Base-by-base conservation (phyloP, 2,113 vertebrate species). In the Mastomys coucha region DNA sequence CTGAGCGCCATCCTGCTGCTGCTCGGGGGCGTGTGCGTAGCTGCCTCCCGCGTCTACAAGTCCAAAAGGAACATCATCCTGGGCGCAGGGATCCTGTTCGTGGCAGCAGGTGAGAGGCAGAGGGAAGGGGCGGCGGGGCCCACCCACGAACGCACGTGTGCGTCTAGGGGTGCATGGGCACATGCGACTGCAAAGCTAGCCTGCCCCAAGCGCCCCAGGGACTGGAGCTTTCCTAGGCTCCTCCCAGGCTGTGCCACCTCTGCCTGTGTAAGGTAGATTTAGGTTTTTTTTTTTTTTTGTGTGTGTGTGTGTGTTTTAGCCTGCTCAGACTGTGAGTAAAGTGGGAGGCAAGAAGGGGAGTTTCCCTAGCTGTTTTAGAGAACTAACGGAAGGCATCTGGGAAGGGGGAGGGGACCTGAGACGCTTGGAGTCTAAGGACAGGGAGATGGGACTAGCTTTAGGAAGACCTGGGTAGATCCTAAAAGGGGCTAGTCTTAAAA, bases 11-110 rank as follows among this genome's bases (percentile, higher is more conserved):
- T 99, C 96, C 98, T 99, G 97, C 98, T 99, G 97, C 98, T 99
- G 95, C 99, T 99, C 97, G 99, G 99, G 91, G 99, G 99, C 14
- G 98, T 99, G 96, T 99, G 99, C 92, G 99, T 99, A 91, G 99
- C 99, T 39, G 99, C 99, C 97, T 99, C 99, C 93, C 99, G 99
- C 75, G 99, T 99, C 98, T 99, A 99, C 98, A 99, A 99, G 97
- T 99, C 99, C 97, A 99, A 99, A 98, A 98, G 99, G 91, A 99
- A 99, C 99, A 99, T 99, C 95, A 99, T 99, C 93, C 99, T 99
- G 70, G 99, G 99, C 2, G 99, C 99, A 1, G 99, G 99, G 19
- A 99, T 99, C 97, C 99, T 99, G 82, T 99, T 99, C 94, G 99
- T 99, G 85, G 99, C 99, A 82, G 99, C 99, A 98, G 99, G 99